Conservation (phyloP, 2,888 invertebrate genomes). For the Microdon myrmicae region DNA sequence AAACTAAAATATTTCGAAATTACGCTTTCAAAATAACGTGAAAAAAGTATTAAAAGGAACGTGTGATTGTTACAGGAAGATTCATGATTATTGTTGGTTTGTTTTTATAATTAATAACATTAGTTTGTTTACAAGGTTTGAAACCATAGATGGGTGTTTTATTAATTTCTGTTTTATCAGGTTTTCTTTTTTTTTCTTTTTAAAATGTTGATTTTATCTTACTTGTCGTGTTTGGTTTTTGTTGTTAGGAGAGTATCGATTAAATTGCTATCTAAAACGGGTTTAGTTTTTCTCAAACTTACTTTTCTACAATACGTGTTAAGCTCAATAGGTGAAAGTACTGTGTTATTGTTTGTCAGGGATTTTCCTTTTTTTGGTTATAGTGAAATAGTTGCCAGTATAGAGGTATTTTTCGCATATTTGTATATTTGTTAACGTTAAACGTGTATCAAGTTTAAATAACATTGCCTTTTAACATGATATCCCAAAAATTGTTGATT, state of each 20-base stretch:
- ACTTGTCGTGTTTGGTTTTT: conserved; percentile 1
- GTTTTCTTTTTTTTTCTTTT: conserved; percentile 26
- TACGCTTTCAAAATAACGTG: conserved; percentile 2
- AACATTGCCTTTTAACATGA: too few relatives aligned
- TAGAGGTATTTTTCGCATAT: conserved; percentile 16
- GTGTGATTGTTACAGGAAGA: too few relatives aligned
- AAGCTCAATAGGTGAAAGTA: conserved; percentile 46
- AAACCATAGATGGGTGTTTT: conserved; percentile 50
- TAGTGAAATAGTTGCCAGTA: conserved; percentile 29
- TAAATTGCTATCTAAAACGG: too few relatives aligned
- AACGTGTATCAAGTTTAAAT: too few relatives aligned
- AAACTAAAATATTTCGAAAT: not conserved
- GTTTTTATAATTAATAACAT: conserved; percentile 30
- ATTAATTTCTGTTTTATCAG: conserved; percentile 37
- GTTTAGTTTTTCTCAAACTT: conserved; percentile 3
- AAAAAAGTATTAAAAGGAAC: conserved; percentile 26
- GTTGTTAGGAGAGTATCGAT: not conserved
- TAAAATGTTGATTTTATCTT: conserved; percentile 9
- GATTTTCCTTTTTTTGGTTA: conserved; percentile 14
- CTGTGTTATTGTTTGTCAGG: conserved; percentile 4
- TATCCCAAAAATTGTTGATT: too few relatives aligned
- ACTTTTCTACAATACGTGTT: conserved; percentile 25
- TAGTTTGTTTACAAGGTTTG: conserved; percentile 41
- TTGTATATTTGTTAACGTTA: conserved; percentile 3
- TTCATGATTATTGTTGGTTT: too few relatives aligned